phyloP scores from a whole-genome alignment of 1,140 invertebrate species.

The Dreissena rostriformis region DNA sequence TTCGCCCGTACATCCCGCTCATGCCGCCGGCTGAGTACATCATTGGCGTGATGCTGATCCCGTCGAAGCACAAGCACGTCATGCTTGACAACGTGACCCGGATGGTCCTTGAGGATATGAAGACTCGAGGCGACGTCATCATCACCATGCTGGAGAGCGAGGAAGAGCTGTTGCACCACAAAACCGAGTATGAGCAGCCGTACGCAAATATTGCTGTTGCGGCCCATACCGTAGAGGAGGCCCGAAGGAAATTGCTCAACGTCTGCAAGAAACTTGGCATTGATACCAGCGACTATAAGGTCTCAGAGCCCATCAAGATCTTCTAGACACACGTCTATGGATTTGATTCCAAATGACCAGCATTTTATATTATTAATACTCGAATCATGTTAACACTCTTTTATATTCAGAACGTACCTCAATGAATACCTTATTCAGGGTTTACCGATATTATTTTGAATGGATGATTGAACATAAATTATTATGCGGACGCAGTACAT shows the following conservation, averaged over 20 bases:
- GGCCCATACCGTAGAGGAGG: conserved; percentile 10
- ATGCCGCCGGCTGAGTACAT: conserved; percentile 9
- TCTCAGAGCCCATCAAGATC: conserved; percentile 50
- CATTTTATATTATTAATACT: no score
- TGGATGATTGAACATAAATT: no score
- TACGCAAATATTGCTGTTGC: conserved; percentile 63
- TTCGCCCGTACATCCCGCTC: conserved; percentile 57
- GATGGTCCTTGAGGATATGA: conserved; percentile 27
- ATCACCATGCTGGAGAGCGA: no score
- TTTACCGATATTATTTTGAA: no score
- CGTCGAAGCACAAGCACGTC: conserved; percentile 55
- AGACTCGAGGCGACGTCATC: conserved; percentile 3
- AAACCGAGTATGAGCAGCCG: conserved; percentile 52
- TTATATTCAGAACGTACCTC: no score
- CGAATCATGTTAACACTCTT: no score
- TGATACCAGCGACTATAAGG: conserved; percentile 45
- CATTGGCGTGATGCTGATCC: conserved; percentile 66
- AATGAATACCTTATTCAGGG: no score
- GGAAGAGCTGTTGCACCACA: no score
- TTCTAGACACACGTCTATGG: conserved; percentile 14
- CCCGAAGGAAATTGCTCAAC: conserved; percentile 47
- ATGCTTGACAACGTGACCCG: conserved; percentile 20
- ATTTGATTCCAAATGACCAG: no score
- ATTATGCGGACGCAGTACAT: no score
- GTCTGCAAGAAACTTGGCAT: conserved; percentile 56